Base-by-base conservation (phyloP, 2,113 vertebrate species). In the Electrona antarctica region DNA sequence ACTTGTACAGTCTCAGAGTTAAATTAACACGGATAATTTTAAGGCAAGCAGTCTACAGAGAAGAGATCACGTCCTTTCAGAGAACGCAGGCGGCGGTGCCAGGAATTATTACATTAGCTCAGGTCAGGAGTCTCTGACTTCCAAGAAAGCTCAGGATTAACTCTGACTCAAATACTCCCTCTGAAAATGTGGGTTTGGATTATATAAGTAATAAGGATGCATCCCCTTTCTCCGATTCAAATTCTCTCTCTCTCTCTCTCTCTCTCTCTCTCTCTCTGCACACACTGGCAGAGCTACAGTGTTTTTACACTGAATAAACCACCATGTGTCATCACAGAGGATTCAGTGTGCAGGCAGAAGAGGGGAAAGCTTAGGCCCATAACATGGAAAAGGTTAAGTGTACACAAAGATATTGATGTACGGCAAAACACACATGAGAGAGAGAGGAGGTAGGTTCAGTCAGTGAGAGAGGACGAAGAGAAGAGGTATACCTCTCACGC, bases 331-430 rank as follows among this genome's bases (percentile, higher is more conserved):
- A 86, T 86, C 84, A 81, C 85, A 85, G 74, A 74, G 69, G 60
- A 78, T 73, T 67, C 78, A 72, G 71, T 66, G 85, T 87, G 83
- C 83, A 80, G 85, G 79, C 79, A 77, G 69, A 7, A 7, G 64
- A 83, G 69, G 73, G 77, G 77, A 76, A 83, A 78, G 76, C 66
- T 60, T 56, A 60, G 76, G 57, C 33, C 33, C 15, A 70, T 81
- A 85, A 65, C 28, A 28, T 66, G 79, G 67, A 89, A 41, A 90
- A 89, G 89, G 86, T 89, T 91, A 89, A 88, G 84, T 89, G 86
- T 84, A 87, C 87, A 90, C 86, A 91, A 84, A 88, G 79, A 89
- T 90, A 90, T 87, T 78, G 88, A 91, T 52, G 81, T 33, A 77
- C 90, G 88, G 89, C 69, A 89, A 84, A 21, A 41, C 33, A 41